phyloP scores from a whole-genome alignment of 2,888 invertebrate genomes.

The Capitulum mitella region DNA sequence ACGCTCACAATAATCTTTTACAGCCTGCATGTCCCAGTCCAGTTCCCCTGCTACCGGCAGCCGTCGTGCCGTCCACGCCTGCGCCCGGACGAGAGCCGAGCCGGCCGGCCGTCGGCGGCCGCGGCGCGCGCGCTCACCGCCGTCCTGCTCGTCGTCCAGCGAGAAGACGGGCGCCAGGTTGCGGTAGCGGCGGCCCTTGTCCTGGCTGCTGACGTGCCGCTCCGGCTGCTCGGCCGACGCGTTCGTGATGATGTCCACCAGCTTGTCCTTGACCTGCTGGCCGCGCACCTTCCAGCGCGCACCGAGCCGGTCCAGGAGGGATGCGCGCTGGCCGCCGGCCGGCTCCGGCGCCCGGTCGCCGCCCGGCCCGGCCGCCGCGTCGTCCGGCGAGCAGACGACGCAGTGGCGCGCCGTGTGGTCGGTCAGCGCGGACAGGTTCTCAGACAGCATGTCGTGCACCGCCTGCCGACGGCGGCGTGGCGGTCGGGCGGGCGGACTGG shows the following conservation, averaged over 20 bases:
- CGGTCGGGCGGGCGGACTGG: too few species aligned
- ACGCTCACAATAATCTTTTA: too few species aligned
- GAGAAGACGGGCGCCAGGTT: conserved; percentile 14
- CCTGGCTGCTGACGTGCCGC: conserved; percentile 32
- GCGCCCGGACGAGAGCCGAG: too few species aligned
- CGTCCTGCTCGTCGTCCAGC: conserved; percentile 9
- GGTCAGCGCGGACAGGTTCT: conserved; percentile 42
- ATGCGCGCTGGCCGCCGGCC: conserved; percentile 12
- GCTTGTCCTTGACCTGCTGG: conserved; percentile 45
- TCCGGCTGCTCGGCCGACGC: not conserved
- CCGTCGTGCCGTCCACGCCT: too few species aligned
- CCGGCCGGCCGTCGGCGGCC: too few species aligned
- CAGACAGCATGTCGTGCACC: conserved; percentile 43
- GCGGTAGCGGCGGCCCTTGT: conserved; percentile 33
- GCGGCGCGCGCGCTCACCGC: not conserved
- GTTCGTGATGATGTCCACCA: conserved; percentile 47
- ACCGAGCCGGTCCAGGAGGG: not conserved
- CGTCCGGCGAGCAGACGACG: conserved; percentile 40
- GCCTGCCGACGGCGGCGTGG: conserved; percentile 7
- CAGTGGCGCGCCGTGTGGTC: conserved; percentile 44
- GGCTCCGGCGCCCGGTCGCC: conserved; percentile 25
- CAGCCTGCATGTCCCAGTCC: too few species aligned
- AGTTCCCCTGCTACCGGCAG: too few species aligned
- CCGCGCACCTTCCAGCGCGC: not conserved
- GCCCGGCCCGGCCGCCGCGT: conserved; percentile 25